These are phyloP conservation scores for Polymixis flavicincta DNA, from an alignment of 2,888 invertebrate species.

Conservation along the genomic window DNA sequence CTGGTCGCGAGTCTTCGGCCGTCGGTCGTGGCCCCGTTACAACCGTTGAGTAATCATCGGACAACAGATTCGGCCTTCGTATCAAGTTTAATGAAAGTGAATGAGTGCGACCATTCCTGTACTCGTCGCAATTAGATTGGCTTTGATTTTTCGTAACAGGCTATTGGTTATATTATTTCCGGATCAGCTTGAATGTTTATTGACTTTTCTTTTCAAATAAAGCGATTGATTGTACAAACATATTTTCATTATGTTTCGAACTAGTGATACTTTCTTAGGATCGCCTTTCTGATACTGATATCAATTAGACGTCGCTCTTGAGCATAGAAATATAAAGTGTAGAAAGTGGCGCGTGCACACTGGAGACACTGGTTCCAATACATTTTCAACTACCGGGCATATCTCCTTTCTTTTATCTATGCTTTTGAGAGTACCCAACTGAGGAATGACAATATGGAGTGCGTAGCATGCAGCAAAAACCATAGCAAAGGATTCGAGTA, in stretches of 20 bases:
- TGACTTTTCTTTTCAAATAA: background rate
- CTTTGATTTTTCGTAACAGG: conserved; percentile 25
- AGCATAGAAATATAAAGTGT: no score
- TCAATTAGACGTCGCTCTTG: background rate
- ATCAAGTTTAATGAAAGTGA: conserved; percentile 64
- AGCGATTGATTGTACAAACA: background rate
- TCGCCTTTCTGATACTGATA: background rate
- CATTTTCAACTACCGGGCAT: no score
- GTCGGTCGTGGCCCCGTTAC: conserved; percentile 45
- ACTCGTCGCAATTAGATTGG: conserved; percentile 33
- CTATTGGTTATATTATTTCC: conserved; percentile 16
- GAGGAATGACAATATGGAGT: background rate
- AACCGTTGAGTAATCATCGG: conserved; percentile 54
- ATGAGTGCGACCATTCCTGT: conserved; percentile 27
- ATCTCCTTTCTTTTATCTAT: no score
- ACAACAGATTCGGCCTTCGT: conserved; percentile 62
- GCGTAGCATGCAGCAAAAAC: background rate
- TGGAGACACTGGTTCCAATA: no score
- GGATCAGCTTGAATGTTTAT: background rate
- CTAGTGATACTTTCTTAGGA: background rate
- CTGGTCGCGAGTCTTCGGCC: conserved; percentile 15
- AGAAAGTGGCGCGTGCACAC: no score
- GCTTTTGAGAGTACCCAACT: background rate
- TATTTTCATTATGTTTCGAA: background rate
- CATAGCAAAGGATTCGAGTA: background rate